A percentile compares a stretch with the other conserved stretches of the same genome.
phyloP scores from a whole-genome alignment of 2,113 vertebrate species.

The Catagonus wagneri region DNA sequence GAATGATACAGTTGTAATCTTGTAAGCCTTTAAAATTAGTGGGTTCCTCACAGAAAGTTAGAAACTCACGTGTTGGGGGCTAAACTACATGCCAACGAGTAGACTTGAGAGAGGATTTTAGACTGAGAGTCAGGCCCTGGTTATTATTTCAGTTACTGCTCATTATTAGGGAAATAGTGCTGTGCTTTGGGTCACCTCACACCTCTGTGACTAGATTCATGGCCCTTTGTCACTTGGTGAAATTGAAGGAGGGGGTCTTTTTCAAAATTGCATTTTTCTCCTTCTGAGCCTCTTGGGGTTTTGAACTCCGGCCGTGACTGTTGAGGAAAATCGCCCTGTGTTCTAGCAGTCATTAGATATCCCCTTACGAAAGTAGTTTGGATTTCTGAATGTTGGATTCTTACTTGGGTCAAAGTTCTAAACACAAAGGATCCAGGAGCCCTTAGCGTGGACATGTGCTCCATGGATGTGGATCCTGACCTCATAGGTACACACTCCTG shows the following conservation, averaged over 20 bases:
- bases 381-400: background rate
- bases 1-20: background rate
- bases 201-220: background rate
- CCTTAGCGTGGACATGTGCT: background rate
- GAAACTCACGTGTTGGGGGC: background rate
- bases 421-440: background rate
- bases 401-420: background rate
- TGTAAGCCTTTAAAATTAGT: background rate
- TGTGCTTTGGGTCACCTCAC: background rate
- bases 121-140: background rate
- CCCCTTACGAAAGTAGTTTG: background rate
- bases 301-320: background rate
- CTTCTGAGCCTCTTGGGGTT: background rate
- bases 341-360: background rate
- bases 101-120: background rate
- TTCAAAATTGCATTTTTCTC: background rate
- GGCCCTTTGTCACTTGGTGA: background rate
- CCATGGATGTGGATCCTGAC: background rate
- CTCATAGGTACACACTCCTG: background rate
- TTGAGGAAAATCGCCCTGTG: background rate
- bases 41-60: background rate
- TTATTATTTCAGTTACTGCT: background rate
- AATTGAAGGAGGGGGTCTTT: background rate
- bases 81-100: background rate
- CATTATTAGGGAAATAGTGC: background rate